A percentile compares a stretch with the other conserved stretches of the same genome.
These are phyloP conservation scores for Microcebus griseorufus DNA, from an alignment of 2,113 vertebrate species.

Conservation along the genomic window DNA sequence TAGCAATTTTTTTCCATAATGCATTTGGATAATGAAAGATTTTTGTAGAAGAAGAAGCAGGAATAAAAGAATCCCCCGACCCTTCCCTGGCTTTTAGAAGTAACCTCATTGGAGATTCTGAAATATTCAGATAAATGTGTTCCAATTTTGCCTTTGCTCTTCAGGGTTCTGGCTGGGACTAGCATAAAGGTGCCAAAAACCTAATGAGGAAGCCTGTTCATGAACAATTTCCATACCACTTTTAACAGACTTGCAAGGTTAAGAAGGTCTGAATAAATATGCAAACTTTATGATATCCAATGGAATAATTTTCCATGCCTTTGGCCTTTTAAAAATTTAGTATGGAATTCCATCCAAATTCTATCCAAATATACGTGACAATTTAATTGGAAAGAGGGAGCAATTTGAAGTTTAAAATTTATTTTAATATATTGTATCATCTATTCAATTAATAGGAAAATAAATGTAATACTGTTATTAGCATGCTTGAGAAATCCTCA, in stretches of 20 bases:
- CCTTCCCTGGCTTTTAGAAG: slow-evolving; percentile 55
- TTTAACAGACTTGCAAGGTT: slow-evolving; percentile 58
- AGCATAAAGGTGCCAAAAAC: slow-evolving; percentile 49
- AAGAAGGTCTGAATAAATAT: slow-evolving; percentile 64
- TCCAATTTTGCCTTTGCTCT: slow-evolving; percentile 67
- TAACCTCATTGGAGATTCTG: slow-evolving; percentile 57
- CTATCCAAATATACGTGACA: slow-evolving; percentile 19
- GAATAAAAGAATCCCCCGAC: slow-evolving; percentile 4
- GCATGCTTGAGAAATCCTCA: slow-evolving; percentile 6
- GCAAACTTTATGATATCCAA: slow-evolving; percentile 46
- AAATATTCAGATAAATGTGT: slow-evolving; percentile 71
- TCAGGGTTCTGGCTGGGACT: slow-evolving; percentile 60
- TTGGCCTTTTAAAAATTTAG: slow-evolving; percentile 42
- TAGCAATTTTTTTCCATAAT: slow-evolving; percentile 30
- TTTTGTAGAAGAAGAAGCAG: slow-evolving; percentile 20
- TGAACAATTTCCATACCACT: slow-evolving; percentile 44
- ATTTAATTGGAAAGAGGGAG: slow-evolving; percentile 42
- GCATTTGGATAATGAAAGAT: slow-evolving; percentile 46
- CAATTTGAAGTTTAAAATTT: slow-evolving; percentile 55
- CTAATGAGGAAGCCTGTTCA: slow-evolving; percentile 65
- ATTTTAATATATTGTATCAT: slow-evolving; percentile 56
- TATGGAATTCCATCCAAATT: slow-evolving; percentile 50
- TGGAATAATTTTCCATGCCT: slow-evolving; percentile 46
- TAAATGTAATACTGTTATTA: slow-evolving; percentile 47
- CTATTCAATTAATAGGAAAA: slow-evolving; percentile 48